Evolutionary conservation across 2,888 invertebrate species (phyloP).

Genomic region (Tipula lateralis): DNA sequence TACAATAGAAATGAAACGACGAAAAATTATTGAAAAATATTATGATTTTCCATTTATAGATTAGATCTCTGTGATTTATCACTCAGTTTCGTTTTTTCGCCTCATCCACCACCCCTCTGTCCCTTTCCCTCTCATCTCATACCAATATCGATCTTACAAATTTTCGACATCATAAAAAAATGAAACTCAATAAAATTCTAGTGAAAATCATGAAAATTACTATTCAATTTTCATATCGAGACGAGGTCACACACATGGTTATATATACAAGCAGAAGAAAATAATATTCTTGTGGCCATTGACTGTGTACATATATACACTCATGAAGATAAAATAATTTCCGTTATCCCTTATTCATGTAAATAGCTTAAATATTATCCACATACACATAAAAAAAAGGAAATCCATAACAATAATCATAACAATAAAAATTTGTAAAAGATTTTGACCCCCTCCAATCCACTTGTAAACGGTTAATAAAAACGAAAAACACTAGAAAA

Average conservation of each 20-base stretch:
- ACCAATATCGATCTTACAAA: too few relatives aligned
- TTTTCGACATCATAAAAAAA: background rate
- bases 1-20: background rate
- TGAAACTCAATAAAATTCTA: background rate
- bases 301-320: background rate
- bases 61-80: background rate
- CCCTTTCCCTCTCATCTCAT: too few relatives aligned
- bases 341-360: slow-evolving; percentile 19
- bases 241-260: background rate
- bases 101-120: background rate
- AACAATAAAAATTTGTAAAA: slow-evolving; percentile 11
- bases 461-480: background rate
- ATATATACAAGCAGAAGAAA: background rate
- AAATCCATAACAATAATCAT: slow-evolving; percentile 1
- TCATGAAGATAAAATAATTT: background rate
- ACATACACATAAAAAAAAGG: background rate
- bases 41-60: background rate
- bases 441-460: background rate
- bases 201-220: background rate
- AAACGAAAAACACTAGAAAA: background rate
- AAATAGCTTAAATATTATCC: slow-evolving; percentile 24
- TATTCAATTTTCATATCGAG: background rate
- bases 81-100: background rate
- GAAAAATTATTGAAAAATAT: background rate
- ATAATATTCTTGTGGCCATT: background rate